Evolutionary conservation across 2,113 vertebrate species (phyloP).

Genomic region (Gymnarchus niloticus): DNA sequence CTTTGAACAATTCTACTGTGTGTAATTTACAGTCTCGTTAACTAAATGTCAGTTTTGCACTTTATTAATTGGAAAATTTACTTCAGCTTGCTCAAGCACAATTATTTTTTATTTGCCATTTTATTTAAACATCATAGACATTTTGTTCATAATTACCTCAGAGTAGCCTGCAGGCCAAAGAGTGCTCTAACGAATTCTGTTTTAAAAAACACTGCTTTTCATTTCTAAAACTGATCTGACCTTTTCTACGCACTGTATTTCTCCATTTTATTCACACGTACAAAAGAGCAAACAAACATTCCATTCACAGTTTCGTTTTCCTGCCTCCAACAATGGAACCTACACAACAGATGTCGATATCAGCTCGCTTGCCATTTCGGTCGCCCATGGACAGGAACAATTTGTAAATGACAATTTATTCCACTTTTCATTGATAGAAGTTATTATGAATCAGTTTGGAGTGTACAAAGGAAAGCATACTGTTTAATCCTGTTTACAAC

Average conservation of each 20-base stretch:
- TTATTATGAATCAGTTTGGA: neutral
- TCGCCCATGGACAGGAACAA: slow-evolving; percentile 5
- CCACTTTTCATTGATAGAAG: neutral
- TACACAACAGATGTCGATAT: neutral
- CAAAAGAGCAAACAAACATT: neutral
- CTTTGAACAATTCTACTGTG: neutral
- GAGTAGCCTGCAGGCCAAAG: neutral
- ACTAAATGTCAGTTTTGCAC: neutral
- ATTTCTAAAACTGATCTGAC: neutral
- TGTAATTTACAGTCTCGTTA: neutral
- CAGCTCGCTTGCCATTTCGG: neutral
- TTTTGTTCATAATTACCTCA: neutral
- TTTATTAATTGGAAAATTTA: neutral
- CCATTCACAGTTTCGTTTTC: neutral
- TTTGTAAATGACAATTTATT: neutral
- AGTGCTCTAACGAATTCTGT: neutral
- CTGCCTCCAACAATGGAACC: neutral
- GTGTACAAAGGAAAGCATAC: neutral
- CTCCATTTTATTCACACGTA: neutral
- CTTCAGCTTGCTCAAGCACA: neutral
- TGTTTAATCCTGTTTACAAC: neutral
- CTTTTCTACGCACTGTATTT: neutral
- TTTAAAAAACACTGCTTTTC: neutral
- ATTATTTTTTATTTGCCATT: neutral
- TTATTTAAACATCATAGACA: neutral